These are phyloP conservation scores for Herpailurus yagouaroundi DNA, from an alignment of 2,113 vertebrate species.

Conservation along the genomic window DNA sequence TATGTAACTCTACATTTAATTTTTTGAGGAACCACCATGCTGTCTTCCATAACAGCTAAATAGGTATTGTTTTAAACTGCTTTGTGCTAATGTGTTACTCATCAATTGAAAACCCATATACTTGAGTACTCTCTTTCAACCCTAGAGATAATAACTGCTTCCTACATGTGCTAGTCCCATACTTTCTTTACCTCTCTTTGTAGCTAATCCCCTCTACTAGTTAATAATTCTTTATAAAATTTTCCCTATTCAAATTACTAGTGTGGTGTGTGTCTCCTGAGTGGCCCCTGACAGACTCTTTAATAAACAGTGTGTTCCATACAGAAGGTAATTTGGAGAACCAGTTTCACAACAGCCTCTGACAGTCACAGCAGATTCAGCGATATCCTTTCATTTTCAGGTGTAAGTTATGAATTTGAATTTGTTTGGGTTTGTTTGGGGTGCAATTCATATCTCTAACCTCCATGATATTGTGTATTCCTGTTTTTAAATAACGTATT, in stretches of 20 bases:
- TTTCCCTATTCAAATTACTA: background rate
- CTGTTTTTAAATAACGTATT: background rate
- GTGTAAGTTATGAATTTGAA: background rate
- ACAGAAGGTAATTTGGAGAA: background rate
- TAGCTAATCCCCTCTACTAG: background rate
- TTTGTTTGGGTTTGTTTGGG: background rate
- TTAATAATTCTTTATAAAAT: conserved; percentile 18
- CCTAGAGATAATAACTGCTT: background rate
- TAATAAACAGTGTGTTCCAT: background rate
- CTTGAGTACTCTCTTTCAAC: background rate
- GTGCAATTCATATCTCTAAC: background rate
- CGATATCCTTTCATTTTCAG: background rate
- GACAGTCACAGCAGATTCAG: background rate
- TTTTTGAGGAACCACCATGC: background rate
- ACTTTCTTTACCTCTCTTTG: background rate
- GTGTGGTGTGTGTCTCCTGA: background rate
- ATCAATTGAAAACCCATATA: background rate
- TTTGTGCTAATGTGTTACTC: background rate
- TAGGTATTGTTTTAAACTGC: background rate
- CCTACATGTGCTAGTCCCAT: background rate
- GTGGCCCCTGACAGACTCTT: background rate
- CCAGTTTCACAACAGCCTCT: background rate
- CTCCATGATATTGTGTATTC: background rate
- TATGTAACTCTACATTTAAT: background rate
- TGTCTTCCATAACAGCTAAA: background rate